These are phyloP conservation scores for Alsophila aescularia DNA, from an alignment of 2,888 invertebrate genomes.

Conservation along the genomic window DNA sequence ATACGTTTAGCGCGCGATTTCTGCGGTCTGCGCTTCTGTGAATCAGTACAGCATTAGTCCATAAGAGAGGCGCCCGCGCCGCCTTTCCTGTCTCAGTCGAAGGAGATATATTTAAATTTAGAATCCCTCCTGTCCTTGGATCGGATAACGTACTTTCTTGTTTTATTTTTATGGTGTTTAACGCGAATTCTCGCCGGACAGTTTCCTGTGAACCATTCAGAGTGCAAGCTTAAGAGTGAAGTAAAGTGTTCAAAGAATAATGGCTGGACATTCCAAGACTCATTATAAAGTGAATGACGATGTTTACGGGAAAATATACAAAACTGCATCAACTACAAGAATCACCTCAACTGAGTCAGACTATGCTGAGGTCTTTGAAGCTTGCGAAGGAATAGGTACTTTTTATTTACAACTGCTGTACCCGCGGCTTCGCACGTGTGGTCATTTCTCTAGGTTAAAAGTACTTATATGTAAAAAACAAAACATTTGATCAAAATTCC, in stretches of 20 bases:
- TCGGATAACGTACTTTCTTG: slow-evolving; percentile 46
- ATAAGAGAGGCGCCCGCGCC: slow-evolving; percentile 80
- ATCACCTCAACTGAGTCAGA: slow-evolving; percentile 58
- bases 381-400: slow-evolving; percentile 73
- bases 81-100: slow-evolving; percentile 60
- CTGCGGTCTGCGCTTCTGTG: slow-evolving; percentile 72
- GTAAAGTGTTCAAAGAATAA: slow-evolving; percentile 17
- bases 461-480: no score
- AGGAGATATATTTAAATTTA: slow-evolving; percentile 78
- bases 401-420: neutral
- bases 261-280: slow-evolving; percentile 59
- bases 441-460: no score
- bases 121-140: slow-evolving; percentile 71
- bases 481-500: no score
- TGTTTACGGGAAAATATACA: slow-evolving; percentile 76
- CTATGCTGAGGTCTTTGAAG: slow-evolving; percentile 74
- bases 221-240: slow-evolving; percentile 39
- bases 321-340: slow-evolving; percentile 52
- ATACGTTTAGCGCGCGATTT: slow-evolving; percentile 69
- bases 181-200: slow-evolving; percentile 59
- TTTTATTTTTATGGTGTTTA: slow-evolving; percentile 53
- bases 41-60: slow-evolving; percentile 80
- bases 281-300: slow-evolving; percentile 79
- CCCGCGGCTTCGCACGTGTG: no score
- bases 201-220: slow-evolving; percentile 54